These are phyloP conservation scores for Tinamus guttatus DNA, from an alignment of 2,113 vertebrate species.

Conservation along the genomic window DNA sequence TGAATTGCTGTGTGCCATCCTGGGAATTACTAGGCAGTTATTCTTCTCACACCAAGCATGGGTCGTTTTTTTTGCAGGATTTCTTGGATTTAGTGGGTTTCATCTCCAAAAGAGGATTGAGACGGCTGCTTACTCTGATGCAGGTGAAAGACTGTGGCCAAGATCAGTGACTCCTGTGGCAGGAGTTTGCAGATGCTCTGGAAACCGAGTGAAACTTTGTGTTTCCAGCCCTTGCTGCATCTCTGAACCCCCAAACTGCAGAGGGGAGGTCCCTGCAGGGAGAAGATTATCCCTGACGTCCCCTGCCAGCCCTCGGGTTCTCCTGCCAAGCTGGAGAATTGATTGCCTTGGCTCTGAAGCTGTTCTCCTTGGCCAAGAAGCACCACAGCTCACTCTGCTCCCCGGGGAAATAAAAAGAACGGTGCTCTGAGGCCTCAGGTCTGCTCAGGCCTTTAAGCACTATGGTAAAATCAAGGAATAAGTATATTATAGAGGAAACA, in stretches of 20 bases:
- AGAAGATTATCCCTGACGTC: background rate
- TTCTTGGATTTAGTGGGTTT: background rate
- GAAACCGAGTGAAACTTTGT: background rate
- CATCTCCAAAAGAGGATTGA: background rate
- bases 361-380: background rate
- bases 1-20: no score
- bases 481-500: background rate
- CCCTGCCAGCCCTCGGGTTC: background rate
- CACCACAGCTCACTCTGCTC: background rate
- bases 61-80: background rate
- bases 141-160: background rate
- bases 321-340: background rate
- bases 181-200: background rate
- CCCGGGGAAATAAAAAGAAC: background rate
- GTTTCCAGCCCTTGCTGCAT: background rate
- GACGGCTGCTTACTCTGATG: fast-evolving
- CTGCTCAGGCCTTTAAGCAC: background rate
- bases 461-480: background rate
- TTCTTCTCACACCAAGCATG: background rate
- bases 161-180: background rate
- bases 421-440: background rate
- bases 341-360: background rate
- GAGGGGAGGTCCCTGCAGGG: background rate
- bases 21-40: background rate
- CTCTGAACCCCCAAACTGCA: background rate